Percentiles rank a stretch among this genome's conserved stretches.
Conservation (phyloP, 35 echinoderm and acorn worm genomes). For the Nesometra sesokonis region DNA sequence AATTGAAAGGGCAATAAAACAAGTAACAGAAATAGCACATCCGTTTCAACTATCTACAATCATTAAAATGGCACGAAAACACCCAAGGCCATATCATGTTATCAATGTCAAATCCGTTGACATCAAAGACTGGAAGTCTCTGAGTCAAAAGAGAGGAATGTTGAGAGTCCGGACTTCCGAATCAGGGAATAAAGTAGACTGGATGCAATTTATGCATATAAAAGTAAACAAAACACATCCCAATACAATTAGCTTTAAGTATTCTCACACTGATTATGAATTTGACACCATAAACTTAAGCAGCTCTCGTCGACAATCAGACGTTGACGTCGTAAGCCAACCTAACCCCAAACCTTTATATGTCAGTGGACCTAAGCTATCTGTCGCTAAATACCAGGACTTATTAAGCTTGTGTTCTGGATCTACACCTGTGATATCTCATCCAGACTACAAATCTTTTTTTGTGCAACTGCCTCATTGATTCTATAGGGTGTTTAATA, state of each 20-base stretch:
- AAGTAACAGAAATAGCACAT: too few relatives aligned
- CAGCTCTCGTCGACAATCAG: not conserved
- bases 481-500: too few relatives aligned
- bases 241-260: conserved; percentile 3
- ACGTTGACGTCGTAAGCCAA: not conserved
- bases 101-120: conserved; percentile 10
- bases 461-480: conserved; percentile 24
- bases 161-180: conserved; percentile 16
- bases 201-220: conserved; percentile 25
- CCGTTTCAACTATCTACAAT: too few relatives aligned
- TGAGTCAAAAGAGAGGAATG: conserved; percentile 1
- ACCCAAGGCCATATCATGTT: not conserved
- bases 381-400: conserved; percentile 17
- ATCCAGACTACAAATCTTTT: conserved; percentile 21
- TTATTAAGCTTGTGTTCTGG: conserved; percentile 17
- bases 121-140: conserved; percentile 25
- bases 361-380: conserved; percentile 2
- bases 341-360: not conserved
- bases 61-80: conserved; percentile 27
- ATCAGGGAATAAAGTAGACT: conserved; percentile 2
- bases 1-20: too few relatives aligned
- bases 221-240: not conserved
- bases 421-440: conserved; percentile 2
- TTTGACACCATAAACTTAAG: conserved; percentile 7
- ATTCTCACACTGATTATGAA: not conserved